Percentiles rank a stretch among this genome's conserved stretches.
Conservation (phyloP, 37 sponge, comb jelly and placozoan species). For the Geodia barretti region DNA sequence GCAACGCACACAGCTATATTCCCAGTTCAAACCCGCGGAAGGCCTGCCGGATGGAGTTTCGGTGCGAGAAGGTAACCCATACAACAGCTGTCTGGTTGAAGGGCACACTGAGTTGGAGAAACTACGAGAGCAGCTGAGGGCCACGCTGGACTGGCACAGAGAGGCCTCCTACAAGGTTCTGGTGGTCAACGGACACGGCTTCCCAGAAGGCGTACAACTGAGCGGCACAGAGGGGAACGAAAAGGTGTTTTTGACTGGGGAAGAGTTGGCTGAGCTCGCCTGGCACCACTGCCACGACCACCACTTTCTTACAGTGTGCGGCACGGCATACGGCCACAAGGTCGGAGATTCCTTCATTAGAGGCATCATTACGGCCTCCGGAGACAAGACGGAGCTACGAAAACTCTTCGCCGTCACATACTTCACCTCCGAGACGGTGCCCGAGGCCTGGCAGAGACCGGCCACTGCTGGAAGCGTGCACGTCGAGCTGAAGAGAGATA, state of each 20-base stretch:
- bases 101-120: constrained; percentile 1
- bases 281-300: constrained; percentile 13
- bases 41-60: constrained; percentile 26
- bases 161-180: constrained; percentile 36
- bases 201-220: constrained; percentile 14
- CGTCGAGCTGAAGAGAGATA: constrained; percentile 36
- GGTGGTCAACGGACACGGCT: constrained; percentile 41
- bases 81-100: constrained; percentile 30
- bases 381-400: not conserved
- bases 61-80: constrained; percentile 27
- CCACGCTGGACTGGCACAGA: constrained; percentile 19
- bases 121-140: constrained; percentile 10
- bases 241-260: constrained; percentile 9
- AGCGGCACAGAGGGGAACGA: not conserved
- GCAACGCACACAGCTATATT: constrained; percentile 11
- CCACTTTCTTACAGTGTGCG: constrained; percentile 3
- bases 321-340: constrained; percentile 33
- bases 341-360: constrained; percentile 14
- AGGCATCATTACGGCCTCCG: not conserved
- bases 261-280: constrained; percentile 13
- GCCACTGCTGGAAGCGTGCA: constrained; percentile 31
- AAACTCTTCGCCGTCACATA: constrained; percentile 18
- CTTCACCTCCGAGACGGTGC: constrained; percentile 22
- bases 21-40: constrained; percentile 9
- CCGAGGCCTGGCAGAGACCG: constrained; percentile 17